Base-by-base conservation (phyloP, 1,140 invertebrate genomes). In the Mercenaria mercenaria region DNA sequence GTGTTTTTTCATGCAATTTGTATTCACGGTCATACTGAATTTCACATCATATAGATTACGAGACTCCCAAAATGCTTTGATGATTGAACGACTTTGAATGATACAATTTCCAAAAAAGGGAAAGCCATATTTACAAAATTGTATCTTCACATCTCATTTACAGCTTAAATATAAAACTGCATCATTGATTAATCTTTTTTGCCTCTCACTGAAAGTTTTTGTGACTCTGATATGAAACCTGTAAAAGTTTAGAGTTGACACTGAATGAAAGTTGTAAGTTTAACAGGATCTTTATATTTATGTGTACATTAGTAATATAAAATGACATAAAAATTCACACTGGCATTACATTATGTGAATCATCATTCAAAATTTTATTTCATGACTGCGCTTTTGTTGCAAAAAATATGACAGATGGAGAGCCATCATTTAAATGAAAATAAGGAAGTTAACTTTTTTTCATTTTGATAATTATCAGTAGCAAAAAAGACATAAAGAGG, bases 1-100 rank as follows among this genome's bases (percentile, higher is more conserved):
- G 56, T 56, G 10, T 59, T 52, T 43, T 37, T 82, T 82, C 34
- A 85, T 85, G 83, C 34, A 85, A 85, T 85, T 85, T 85, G 83
- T 85, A 85, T 85, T 72, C 83, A 34, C 0, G 13, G 23, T 37
- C 52, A 59, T 43, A 34, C 1, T 13, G 20, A 39, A 26, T 15
- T 47, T 67, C 23, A 64, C 37, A 82, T 64, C 67, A 43, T 61
- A 43, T 43, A 59, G 56, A 82, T 64, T 82, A 82, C 61, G 26
- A 10, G 32, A 43, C 32, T 64, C 39, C 76, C 32, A 50, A 34
- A 32, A 1, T 37, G 1, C 76, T 79, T 79, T 79, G 76, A 79
- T 79, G 76, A 79, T 79, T 2, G 47, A 79, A 41, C 6, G 26
- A 23, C 50, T 39, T 32, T 79, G 50, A 79, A 79, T 79, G 76